Evolutionary conservation across 2,797 vertebrate species (phyloP).

Genomic region (Gorsachius magnificus): DNA sequence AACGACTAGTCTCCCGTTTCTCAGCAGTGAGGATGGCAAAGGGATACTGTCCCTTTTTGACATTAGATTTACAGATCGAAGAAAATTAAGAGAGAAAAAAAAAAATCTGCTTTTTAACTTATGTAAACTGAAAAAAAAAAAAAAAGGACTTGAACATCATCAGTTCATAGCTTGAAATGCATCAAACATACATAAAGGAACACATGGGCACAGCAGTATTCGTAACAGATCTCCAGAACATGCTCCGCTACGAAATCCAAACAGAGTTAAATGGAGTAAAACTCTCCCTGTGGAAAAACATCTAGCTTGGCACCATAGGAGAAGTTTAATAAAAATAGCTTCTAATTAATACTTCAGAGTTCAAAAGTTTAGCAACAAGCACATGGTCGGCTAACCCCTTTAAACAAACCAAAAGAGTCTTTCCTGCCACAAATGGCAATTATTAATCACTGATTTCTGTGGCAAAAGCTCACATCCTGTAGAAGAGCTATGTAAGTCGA

Average conservation of each 20-base stretch:
- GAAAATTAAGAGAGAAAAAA: not conserved
- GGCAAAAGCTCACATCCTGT: slow-evolving; percentile 55
- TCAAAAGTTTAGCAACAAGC: slow-evolving; percentile 69
- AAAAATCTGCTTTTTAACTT: slow-evolving; percentile 35
- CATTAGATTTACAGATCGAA: slow-evolving; percentile 59
- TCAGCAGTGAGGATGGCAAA: slow-evolving; percentile 56
- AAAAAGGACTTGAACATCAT: slow-evolving; percentile 24
- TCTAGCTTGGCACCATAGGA: slow-evolving; percentile 74
- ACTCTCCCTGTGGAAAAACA: slow-evolving; percentile 59
- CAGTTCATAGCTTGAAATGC: slow-evolving; percentile 63
- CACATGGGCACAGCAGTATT: slow-evolving; percentile 44
- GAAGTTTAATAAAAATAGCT: slow-evolving; percentile 75
- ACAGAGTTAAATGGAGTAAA: slow-evolving; percentile 8
- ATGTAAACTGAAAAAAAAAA: slow-evolving; percentile 29
- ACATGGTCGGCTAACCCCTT: slow-evolving; percentile 49
- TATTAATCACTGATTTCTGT: slow-evolving; percentile 1
- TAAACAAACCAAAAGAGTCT: slow-evolving; percentile 21
- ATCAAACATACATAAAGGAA: slow-evolving; percentile 62
- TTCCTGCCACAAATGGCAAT: slow-evolving; percentile 51
- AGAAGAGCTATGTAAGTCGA: slow-evolving; percentile 58
- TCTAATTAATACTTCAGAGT: slow-evolving; percentile 71
- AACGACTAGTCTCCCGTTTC: not conserved
- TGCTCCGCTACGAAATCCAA: slow-evolving; percentile 12
- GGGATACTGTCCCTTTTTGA: slow-evolving; percentile 74
- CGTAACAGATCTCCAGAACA: slow-evolving; percentile 38